Conservation (phyloP, 1,140 invertebrate species). For the Diabrotica virgifera region DNA sequence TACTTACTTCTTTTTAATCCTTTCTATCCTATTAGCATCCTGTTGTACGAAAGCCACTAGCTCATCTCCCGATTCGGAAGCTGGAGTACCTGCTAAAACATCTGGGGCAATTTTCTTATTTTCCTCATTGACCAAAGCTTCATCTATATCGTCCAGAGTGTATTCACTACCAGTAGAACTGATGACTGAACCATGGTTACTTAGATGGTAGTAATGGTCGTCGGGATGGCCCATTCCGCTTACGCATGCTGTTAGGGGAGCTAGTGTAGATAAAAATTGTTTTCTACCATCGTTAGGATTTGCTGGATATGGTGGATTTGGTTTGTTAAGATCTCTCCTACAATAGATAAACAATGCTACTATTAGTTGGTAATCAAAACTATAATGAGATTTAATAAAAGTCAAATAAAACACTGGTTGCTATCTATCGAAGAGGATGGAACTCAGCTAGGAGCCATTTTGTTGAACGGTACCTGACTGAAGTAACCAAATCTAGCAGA, state of each 20-base stretch:
- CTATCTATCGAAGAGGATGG: no score
- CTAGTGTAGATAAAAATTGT: slow-evolving; percentile 72
- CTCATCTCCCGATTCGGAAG: slow-evolving; percentile 61
- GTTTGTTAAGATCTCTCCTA: slow-evolving; percentile 1
- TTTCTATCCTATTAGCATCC: slow-evolving; percentile 74
- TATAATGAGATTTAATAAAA: no score
- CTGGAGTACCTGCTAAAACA: slow-evolving; percentile 70
- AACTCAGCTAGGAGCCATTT: no score
- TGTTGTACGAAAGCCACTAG: slow-evolving; percentile 80
- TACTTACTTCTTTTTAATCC: slow-evolving; percentile 68
- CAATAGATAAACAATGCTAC: background rate
- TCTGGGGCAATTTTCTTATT: slow-evolving; percentile 61
- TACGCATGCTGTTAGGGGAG: slow-evolving; percentile 71
- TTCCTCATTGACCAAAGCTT: slow-evolving; percentile 52
- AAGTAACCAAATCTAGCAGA: no score
- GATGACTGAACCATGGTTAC: slow-evolving; percentile 49
- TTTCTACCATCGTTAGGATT: slow-evolving; percentile 55
- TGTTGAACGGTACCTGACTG: no score
- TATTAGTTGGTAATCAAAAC: no score
- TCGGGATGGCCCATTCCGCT: slow-evolving; percentile 60
- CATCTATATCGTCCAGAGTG: slow-evolving; percentile 66
- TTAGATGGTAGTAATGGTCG: slow-evolving; percentile 60
- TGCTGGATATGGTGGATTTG: slow-evolving; percentile 53
- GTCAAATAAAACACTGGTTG: no score
- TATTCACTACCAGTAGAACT: slow-evolving; percentile 56